phyloP scores from a whole-genome alignment of 2,888 invertebrate species.

The Blera fallax region DNA sequence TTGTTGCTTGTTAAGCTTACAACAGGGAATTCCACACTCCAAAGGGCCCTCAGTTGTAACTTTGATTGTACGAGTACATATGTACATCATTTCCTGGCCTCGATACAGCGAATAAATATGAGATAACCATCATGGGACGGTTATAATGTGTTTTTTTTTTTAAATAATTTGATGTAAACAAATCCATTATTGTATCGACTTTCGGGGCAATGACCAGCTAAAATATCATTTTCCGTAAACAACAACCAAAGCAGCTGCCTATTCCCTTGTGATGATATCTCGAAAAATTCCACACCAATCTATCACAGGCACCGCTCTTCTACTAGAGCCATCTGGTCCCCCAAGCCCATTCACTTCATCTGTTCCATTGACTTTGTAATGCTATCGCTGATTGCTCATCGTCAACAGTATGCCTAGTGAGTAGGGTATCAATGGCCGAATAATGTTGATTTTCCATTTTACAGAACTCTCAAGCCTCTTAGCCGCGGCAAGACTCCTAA shows the following conservation, averaged over 20 bases:
- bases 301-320: neutral
- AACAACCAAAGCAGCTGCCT: neutral
- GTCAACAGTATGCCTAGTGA: conserved; percentile 33
- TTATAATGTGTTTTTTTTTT: neutral
- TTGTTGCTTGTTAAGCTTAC: no score
- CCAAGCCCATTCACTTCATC: conserved; percentile 14
- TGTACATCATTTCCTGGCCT: no score
- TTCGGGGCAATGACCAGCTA: neutral
- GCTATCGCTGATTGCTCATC: conserved; percentile 36
- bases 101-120: no score
- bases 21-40: no score
- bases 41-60: no score
- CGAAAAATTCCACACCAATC: neutral
- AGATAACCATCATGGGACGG: neutral
- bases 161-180: neutral
- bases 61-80: no score
- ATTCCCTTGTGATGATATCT: conserved; percentile 6
- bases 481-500: conserved; percentile 12
- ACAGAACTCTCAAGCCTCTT: conserved; percentile 2
- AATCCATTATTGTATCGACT: neutral
- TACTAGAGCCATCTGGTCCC: conserved; percentile 28
- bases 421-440: conserved; percentile 55
- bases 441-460: conserved; percentile 65
- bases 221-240: neutral
- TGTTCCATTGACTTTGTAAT: conserved; percentile 26